Percentiles rank a stretch among this genome's conserved stretches.
These are phyloP conservation scores for Ormyrus rosae DNA, from an alignment of 2,888 invertebrate genomes.

Conservation along the genomic window DNA sequence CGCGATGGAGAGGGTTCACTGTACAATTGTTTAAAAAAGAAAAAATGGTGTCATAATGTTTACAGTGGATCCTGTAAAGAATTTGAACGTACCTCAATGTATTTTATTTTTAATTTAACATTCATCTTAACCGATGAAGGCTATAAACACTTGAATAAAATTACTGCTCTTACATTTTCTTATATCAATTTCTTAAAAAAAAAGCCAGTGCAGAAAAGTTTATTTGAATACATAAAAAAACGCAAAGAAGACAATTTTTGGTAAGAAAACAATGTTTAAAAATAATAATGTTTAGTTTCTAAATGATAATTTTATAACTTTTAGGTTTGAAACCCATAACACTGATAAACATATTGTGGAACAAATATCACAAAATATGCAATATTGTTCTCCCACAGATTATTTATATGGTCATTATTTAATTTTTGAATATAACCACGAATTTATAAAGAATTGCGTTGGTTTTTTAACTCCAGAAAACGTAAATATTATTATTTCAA, in stretches of 20 bases:
- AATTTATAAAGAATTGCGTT: constrained; percentile 75
- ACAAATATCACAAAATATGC: constrained; percentile 86
- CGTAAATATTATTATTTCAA: constrained; percentile 83
- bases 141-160: constrained; percentile 82
- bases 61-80: constrained; percentile 84
- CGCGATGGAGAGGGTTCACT: constrained; percentile 92
- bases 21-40: constrained; percentile 85
- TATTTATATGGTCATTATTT: constrained; percentile 86
- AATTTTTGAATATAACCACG: constrained; percentile 81
- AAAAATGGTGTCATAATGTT: constrained; percentile 86
- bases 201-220: too few relatives aligned
- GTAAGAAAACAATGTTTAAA: too few relatives aligned
- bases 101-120: constrained; percentile 84
- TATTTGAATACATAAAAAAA: too few relatives aligned
- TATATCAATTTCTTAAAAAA: too few relatives aligned
- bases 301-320: too few relatives aligned
- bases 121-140: constrained; percentile 89
- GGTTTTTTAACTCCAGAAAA: constrained; percentile 81
- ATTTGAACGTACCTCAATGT: constrained; percentile 87
- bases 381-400: constrained; percentile 86
- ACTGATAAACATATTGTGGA: constrained; percentile 84
- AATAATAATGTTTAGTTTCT: too few relatives aligned
- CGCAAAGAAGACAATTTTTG: too few relatives aligned
- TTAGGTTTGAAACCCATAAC: constrained; percentile 74
- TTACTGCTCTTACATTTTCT: constrained; percentile 68